phyloP scores from a whole-genome alignment of 2,113 vertebrate genomes.

The Corvus moneduloides region DNA sequence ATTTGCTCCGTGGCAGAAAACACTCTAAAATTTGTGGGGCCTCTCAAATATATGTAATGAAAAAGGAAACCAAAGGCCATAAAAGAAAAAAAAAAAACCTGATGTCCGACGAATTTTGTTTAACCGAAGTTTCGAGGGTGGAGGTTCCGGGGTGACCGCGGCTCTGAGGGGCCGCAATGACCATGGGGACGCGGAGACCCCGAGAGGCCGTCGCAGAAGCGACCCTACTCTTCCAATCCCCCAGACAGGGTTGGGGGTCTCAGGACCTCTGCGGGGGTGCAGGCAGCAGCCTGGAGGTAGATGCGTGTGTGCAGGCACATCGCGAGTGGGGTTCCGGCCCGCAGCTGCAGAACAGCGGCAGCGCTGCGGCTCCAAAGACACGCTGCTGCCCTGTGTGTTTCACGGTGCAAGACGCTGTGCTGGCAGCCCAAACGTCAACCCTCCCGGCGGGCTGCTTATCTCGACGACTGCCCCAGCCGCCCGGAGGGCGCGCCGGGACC shows the following conservation, averaged over 20 bases:
- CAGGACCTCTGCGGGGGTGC: no score
- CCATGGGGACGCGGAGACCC: accelerated
- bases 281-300: background rate
- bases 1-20: accelerated
- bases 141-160: accelerated
- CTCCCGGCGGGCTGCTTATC: background rate
- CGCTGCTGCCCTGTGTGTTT: background rate
- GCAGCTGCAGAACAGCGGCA: background rate
- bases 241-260: accelerated
- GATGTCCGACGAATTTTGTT: background rate
- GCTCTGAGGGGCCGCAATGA: accelerated
- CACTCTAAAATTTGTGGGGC: background rate
- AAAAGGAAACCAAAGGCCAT: background rate
- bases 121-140: background rate
- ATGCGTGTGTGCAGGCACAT: background rate
- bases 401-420: background rate
- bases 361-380: background rate
- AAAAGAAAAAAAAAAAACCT: background rate
- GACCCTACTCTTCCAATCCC: accelerated
- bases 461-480: background rate
- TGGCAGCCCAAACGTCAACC: background rate
- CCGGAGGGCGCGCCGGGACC: background rate
- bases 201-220: accelerated
- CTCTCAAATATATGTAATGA: background rate
- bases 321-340: background rate